phyloP scores from a whole-genome alignment of 1,140 invertebrate species.

The Atopsyche davidsoni region DNA sequence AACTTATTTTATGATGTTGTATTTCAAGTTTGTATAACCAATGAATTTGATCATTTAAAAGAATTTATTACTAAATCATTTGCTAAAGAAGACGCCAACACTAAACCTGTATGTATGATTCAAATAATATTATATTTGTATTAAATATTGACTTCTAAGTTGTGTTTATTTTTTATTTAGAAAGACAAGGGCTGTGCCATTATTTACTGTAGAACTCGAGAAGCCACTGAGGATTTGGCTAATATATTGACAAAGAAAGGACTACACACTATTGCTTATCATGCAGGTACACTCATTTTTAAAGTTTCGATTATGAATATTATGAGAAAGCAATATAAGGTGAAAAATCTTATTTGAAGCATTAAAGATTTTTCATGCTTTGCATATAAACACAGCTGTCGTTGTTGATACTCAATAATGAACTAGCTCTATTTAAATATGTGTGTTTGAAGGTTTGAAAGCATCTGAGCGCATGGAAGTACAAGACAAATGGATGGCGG shows the following conservation, averaged over 20 bases:
- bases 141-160: constrained; percentile 5
- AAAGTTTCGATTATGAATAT: neutral
- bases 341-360: too few relatives aligned
- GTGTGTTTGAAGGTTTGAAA: constrained; percentile 65
- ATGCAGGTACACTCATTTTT: constrained; percentile 50
- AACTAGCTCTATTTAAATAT: too few relatives aligned
- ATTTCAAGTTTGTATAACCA: constrained; percentile 74
- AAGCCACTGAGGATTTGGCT: constrained; percentile 69
- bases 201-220: constrained; percentile 85
- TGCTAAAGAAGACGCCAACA: constrained; percentile 47
- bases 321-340: too few relatives aligned
- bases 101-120: constrained; percentile 41
- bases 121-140: constrained; percentile 25
- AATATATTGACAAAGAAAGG: constrained; percentile 58
- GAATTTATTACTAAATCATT: constrained; percentile 59
- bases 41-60: constrained; percentile 71
- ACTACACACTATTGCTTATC: constrained; percentile 64
- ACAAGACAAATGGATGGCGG: constrained; percentile 75
- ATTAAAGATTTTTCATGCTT: too few relatives aligned
- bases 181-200: constrained; percentile 71
- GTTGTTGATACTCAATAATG: too few relatives aligned
- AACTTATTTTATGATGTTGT: constrained; percentile 81
- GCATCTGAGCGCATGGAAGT: constrained; percentile 55
- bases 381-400: too few relatives aligned
- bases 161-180: constrained; percentile 34